Percentiles rank a stretch among this genome's conserved stretches.
phyloP scores from a whole-genome alignment of 2,888 invertebrate genomes.

The Cephus runcator region DNA sequence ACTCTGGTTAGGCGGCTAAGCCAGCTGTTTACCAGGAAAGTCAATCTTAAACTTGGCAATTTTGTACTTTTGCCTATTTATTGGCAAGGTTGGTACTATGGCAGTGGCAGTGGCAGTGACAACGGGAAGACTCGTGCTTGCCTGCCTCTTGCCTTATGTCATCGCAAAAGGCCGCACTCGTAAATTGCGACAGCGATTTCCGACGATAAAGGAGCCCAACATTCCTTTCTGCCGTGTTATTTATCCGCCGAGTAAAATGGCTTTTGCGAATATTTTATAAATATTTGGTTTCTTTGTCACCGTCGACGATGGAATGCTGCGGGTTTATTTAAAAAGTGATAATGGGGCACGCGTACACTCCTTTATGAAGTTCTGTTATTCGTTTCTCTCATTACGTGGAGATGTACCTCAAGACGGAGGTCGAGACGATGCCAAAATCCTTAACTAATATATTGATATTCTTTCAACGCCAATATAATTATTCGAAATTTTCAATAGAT shows the following conservation, averaged over 20 bases:
- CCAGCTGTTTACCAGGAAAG: background rate
- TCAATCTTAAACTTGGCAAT: background rate
- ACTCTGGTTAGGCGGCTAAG: background rate
- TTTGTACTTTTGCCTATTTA: background rate
- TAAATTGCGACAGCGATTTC: background rate
- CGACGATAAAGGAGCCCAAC: background rate
- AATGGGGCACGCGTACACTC: constrained; percentile 19
- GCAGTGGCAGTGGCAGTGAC: background rate
- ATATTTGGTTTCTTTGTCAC: constrained; percentile 44
- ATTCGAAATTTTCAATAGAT: background rate
- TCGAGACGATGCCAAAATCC: background rate
- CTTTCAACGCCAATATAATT: background rate
- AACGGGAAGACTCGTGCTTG: background rate
- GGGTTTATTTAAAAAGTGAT: constrained; percentile 41
- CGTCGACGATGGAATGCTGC: constrained; percentile 20
- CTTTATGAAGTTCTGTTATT: background rate
- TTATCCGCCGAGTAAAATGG: background rate
- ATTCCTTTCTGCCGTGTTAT: constrained; percentile 1
- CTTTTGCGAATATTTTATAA: constrained; percentile 41
- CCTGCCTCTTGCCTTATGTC: background rate
- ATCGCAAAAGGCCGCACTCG: background rate
- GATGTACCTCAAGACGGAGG: too few relatives aligned
- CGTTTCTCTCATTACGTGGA: background rate
- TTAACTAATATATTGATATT: background rate
- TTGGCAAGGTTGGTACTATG: background rate